These are phyloP conservation scores for Neomicropteryx cornuta DNA, from an alignment of 1,140 invertebrate species.

Conservation along the genomic window DNA sequence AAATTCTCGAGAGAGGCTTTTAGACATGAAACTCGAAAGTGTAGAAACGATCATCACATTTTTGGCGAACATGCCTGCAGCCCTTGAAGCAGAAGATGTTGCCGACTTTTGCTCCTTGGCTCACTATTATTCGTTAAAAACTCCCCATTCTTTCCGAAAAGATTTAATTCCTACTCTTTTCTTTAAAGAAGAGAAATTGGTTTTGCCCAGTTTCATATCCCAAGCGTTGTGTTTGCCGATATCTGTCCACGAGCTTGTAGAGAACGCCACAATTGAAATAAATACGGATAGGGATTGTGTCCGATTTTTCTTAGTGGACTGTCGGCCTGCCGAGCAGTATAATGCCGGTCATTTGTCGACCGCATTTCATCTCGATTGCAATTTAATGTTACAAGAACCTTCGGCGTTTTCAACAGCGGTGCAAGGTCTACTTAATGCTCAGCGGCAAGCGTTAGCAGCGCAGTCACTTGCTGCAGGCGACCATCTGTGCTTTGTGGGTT, in stretches of 20 bases:
- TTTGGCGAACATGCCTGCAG: slow-evolving; percentile 68
- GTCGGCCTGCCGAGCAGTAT: slow-evolving; percentile 91
- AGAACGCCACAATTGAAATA: slow-evolving; percentile 58
- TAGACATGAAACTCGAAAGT: slow-evolving; percentile 63
- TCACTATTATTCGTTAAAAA: slow-evolving; percentile 87
- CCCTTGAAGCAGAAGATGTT: slow-evolving; percentile 88
- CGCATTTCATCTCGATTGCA: slow-evolving; percentile 96
- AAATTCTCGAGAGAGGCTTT: slow-evolving; percentile 87
- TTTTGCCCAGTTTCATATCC: slow-evolving; percentile 48
- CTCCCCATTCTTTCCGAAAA: slow-evolving; percentile 83
- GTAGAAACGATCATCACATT: slow-evolving; percentile 65
- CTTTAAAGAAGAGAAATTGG: slow-evolving; percentile 37
- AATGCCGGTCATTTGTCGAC: slow-evolving; percentile 93
- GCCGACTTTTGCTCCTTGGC: slow-evolving; percentile 93
- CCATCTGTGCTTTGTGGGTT: slow-evolving; percentile 95
- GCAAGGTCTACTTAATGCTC: slow-evolving; percentile 82
- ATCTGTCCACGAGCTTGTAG: slow-evolving; percentile 74
- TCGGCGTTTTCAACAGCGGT: slow-evolving; percentile 90
- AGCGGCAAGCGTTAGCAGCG: slow-evolving; percentile 78
- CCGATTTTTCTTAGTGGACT: slow-evolving; percentile 95
- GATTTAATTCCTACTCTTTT: slow-evolving; percentile 52
- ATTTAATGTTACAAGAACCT: slow-evolving; percentile 94
- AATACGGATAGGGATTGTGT: slow-evolving; percentile 47
- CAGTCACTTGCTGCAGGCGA: slow-evolving; percentile 86
- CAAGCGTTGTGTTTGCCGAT: slow-evolving; percentile 91